Evolutionary conservation across 1,140 invertebrate genomes (phyloP), one percentile per base, ranked within the genome.

Genomic region (Forficula auricularia): DNA sequence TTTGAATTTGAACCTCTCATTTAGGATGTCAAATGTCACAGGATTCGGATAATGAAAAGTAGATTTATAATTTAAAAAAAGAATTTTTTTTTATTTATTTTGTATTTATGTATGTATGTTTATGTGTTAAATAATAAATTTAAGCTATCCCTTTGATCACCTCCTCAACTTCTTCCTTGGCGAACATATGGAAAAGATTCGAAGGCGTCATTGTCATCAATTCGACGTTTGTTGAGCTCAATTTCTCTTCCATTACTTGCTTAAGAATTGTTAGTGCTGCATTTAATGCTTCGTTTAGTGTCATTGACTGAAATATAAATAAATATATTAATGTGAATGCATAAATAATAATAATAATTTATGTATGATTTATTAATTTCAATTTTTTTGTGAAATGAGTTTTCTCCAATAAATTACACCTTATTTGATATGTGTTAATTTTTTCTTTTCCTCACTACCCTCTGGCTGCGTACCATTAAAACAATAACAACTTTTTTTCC

Each of bases 211-310:
- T 86, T 13, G 84, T 89, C 55, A 91, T 88, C 27, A 98, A 83
- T 70, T 99, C 96, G 37, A 99, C 91, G 68, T 99, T 99, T 27
- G 82, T 89, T 19, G 89, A 85, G 49, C 85, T 97, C 0, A 99
- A 62, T 65, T 98, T 98, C 62, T 99, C 96, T 61, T 99, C 96
- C 96, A 99, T 99, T 0, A 99, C 94, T 68, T 98, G 94, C 58
- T 99, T 99, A 2, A 99, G 63, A 55, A 98, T 98, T 7, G 82
- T 90, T 12, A 99, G 63, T 2, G 89, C 80, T 27, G 83, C 61
- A 55, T 90, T 92, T 42, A 89, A 79, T 12, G 94, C 95, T 67
- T 98, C 92, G 46, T 86, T 79, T n/a, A 99, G 61, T 0, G 83
- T 92, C 82, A 99, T 91, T 9, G 86, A 83, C 82, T 97, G 68